Evolutionary conservation across 2,888 invertebrate genomes (phyloP), one percentile per base, ranked within the genome.

Genomic region (Clanis bilineata): DNA sequence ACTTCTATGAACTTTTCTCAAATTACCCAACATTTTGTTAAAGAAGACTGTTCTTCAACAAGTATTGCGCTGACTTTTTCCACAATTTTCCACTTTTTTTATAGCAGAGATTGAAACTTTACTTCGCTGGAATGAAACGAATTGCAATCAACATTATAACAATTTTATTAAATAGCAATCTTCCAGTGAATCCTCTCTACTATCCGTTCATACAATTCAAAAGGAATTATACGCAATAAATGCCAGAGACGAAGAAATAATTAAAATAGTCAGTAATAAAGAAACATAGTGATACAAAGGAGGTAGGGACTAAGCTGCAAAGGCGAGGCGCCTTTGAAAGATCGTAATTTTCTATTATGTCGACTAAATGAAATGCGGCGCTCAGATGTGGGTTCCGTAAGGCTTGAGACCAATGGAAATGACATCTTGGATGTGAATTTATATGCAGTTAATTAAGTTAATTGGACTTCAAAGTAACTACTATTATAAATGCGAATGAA

Each of bases 251-350:
- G 51, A 21, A 15, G 51, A 51, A 18, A 51, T 51, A 51, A 51
- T 51, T 51, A 51, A 51, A 51, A 51, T 51, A 32, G 28, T 51
- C 28, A 23, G 28, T 51, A 32, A 51, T 51, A 51, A 51, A 51
- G 51, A 51, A 32, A 21, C 18, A 32, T 28, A 51, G 18, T 18
- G 23, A 44, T 23, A 51, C 18, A 28, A 28, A 18, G 51, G 32
- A 18, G 51, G 32, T 32, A 45, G 22, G 12, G 18, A n/a, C 12
- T 51, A 18, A 28, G 47, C 44, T 44, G 22, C 7, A 28, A 28
- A 32, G 51, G 18, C 10, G 15, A 5, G 18, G 51, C 18, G 44
- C 28, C 51, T 51, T 51, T 51, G 32, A 51, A 18, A 10, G 51
- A 18, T 51, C 18, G 51, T 51, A 51, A 51, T 51, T 51, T 51